phyloP scores from a whole-genome alignment of 2,113 vertebrate genomes.

The Ivindomyrus marchei region DNA sequence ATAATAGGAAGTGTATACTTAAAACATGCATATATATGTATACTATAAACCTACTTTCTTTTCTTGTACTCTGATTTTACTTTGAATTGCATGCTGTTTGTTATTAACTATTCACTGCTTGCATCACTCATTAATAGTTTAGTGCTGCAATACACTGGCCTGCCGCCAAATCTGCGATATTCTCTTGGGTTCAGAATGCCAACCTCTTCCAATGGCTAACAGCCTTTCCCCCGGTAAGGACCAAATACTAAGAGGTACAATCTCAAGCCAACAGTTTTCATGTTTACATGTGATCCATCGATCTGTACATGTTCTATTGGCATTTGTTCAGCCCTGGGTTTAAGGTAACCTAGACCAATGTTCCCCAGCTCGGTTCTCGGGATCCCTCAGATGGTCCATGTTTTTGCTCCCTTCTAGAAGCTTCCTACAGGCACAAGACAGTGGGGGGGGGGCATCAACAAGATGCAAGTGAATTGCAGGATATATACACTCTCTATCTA shows the following conservation, averaged over 20 bases:
- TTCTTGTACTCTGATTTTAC: background rate
- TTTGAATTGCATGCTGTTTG: background rate
- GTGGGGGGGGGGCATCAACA: too few species aligned
- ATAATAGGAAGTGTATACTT: background rate
- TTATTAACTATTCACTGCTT: background rate
- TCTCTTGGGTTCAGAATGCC: background rate
- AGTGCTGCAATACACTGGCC: background rate
- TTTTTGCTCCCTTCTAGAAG: too few species aligned
- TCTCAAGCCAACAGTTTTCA: background rate
- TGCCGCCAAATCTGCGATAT: background rate
- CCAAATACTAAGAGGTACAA: background rate
- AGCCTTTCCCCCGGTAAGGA: background rate
- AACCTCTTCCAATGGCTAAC: background rate
- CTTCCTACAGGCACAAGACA: too few species aligned
- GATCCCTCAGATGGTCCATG: too few species aligned
- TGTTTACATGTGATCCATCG: background rate
- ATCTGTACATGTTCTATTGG: background rate
- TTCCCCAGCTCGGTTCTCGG: background rate
- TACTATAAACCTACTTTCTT: background rate
- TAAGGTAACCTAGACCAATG: background rate
- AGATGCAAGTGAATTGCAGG: background rate
- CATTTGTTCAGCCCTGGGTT: background rate
- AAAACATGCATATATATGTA: background rate
- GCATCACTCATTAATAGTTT: background rate
- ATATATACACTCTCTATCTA: background rate